Evolutionary conservation across 1,140 invertebrate species (phyloP).

Genomic region (Drosophila orosa): DNA sequence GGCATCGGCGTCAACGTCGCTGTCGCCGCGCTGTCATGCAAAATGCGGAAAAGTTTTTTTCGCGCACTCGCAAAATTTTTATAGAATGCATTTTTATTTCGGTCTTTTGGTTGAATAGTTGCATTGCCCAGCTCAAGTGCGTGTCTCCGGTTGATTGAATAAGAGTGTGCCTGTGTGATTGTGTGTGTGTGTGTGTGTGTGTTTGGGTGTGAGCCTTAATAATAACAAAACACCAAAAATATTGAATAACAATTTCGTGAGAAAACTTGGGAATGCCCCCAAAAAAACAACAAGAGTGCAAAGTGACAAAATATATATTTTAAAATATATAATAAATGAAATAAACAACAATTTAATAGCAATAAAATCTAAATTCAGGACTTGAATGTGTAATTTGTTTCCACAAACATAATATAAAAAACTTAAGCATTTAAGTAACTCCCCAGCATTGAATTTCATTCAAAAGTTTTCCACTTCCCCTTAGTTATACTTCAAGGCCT

Average conservation of each 20-base stretch:
- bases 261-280: slow-evolving; percentile 34
- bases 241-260: slow-evolving; percentile 47
- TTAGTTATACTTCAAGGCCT: background rate
- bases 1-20: slow-evolving; percentile 47
- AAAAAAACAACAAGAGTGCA: slow-evolving; percentile 13
- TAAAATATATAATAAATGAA: background rate
- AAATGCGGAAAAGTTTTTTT: slow-evolving; percentile 82
- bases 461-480: background rate
- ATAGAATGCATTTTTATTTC: slow-evolving; percentile 82
- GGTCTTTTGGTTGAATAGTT: slow-evolving; percentile 82
- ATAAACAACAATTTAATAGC: background rate
- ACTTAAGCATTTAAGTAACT: background rate
- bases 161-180: slow-evolving; percentile 25
- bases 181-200: slow-evolving; percentile 15
- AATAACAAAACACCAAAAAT: slow-evolving; percentile 14
- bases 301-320: slow-evolving; percentile 19
- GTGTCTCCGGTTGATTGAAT: slow-evolving; percentile 55
- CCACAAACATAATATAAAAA: too few species aligned
- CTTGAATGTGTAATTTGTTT: too few species aligned
- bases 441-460: slow-evolving; percentile 4
- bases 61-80: slow-evolving; percentile 81
- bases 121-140: slow-evolving; percentile 70
- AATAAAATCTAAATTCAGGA: background rate
- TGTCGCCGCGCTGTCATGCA: slow-evolving; percentile 68
- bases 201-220: slow-evolving; percentile 28